Conservation (phyloP, 2,888 invertebrate genomes). For the Iphiclides podalirius region DNA sequence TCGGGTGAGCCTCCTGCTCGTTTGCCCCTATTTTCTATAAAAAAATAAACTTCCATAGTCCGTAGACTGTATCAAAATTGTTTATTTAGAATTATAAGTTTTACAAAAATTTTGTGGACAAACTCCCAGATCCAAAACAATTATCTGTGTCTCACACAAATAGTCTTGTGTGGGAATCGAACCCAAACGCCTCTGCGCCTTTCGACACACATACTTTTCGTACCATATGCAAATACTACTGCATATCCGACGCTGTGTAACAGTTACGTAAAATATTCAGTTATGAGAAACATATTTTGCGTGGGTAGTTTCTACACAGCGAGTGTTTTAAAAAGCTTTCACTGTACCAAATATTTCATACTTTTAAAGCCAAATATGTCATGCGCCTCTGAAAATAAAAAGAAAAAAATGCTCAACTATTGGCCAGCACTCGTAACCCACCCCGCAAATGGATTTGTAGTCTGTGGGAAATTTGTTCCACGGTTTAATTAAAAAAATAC, state of each 20-base stretch:
- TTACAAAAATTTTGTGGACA: too few relatives aligned
- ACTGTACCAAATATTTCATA: neutral
- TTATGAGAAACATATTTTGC: neutral
- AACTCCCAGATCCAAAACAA: too few relatives aligned
- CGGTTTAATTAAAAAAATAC: neutral
- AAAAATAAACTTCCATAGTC: too few relatives aligned
- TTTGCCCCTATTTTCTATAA: too few relatives aligned
- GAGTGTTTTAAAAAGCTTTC: neutral
- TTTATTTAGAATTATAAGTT: too few relatives aligned
- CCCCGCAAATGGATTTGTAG: slow-evolving; percentile 2
- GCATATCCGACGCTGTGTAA: neutral
- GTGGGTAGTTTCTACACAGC: neutral
- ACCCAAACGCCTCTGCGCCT: too few relatives aligned
- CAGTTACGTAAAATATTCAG: neutral
- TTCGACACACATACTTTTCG: too few relatives aligned
- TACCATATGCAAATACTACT: neutral
- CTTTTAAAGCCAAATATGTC: neutral
- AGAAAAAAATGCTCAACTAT: neutral
- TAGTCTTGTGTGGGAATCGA: too few relatives aligned
- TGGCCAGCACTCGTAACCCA: neutral
- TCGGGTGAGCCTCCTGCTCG: too few relatives aligned
- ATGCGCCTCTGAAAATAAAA: neutral
- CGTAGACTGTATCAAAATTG: too few relatives aligned
- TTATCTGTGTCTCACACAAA: too few relatives aligned
- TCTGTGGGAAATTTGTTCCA: slow-evolving; percentile 6